phyloP scores from a whole-genome alignment of 2,888 invertebrate genomes.

The Eurois occulta region DNA sequence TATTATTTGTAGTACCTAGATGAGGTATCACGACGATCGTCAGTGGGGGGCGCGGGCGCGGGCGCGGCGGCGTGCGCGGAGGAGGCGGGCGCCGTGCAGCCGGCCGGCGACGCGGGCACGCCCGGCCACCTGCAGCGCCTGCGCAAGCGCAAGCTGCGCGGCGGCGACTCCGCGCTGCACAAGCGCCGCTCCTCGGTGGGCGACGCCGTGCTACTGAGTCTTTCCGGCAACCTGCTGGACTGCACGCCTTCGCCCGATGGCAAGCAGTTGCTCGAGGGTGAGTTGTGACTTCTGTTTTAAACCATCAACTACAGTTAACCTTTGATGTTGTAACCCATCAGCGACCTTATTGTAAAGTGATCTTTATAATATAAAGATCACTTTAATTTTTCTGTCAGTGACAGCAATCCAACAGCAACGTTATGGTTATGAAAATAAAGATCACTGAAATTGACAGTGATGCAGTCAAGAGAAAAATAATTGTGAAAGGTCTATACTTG shows the following conservation, averaged over 20 bases:
- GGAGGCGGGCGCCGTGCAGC: slow-evolving; percentile 52
- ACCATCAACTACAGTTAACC: not conserved
- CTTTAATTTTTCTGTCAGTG: not conserved
- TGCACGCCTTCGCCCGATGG: slow-evolving; percentile 96
- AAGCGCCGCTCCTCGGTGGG: slow-evolving; percentile 96
- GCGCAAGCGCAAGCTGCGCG: slow-evolving; percentile 95
- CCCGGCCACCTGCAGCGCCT: slow-evolving; percentile 88
- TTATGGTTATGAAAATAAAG: not conserved
- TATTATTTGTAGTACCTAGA: slow-evolving; percentile 82
- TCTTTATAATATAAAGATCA: not conserved
- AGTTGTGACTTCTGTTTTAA: not conserved
- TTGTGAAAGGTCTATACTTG: not conserved
- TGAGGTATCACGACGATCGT: slow-evolving; percentile 88
- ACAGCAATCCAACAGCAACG: not conserved
- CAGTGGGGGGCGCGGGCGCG: slow-evolving; percentile 77
- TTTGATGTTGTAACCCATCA: not conserved
- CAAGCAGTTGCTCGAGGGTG: slow-evolving; percentile 89
- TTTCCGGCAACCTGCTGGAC: slow-evolving; percentile 97
- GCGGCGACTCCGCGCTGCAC: slow-evolving; percentile 90
- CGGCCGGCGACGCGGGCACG: slow-evolving; percentile 74
- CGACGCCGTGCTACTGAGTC: slow-evolving; percentile 95
- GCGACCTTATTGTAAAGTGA: not conserved
- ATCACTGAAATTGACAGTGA: not conserved
- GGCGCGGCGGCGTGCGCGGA: slow-evolving; percentile 61
- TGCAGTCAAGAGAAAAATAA: not conserved